phyloP scores from a whole-genome alignment of 2,113 vertebrate species.

The Neogobius melanostomus region DNA sequence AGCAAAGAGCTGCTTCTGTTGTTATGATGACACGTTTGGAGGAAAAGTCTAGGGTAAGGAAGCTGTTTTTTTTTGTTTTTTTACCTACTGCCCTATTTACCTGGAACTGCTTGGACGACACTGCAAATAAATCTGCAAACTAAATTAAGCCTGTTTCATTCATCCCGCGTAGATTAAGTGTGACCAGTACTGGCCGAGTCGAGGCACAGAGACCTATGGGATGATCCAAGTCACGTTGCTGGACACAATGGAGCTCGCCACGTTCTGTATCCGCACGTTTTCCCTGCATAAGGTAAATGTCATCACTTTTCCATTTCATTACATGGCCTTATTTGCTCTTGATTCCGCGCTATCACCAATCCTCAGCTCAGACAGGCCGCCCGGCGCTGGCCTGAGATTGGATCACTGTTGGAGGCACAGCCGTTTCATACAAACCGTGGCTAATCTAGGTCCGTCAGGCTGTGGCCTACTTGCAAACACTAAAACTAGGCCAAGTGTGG shows the following conservation, averaged over 20 bases:
- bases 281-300: conserved; percentile 90
- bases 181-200: conserved; percentile 96
- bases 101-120: not conserved
- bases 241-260: conserved; percentile 93
- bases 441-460: conserved; percentile 58
- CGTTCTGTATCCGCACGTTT: conserved; percentile 90
- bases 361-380: conserved; percentile 51
- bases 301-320: not conserved
- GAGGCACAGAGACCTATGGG: conserved; percentile 91
- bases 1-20: conserved; percentile 91
- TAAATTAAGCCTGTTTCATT: not conserved
- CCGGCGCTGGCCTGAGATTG: conserved; percentile 51
- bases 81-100: conserved; percentile 24
- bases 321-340: not conserved
- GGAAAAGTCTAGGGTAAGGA: conserved; percentile 89
- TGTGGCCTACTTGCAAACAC: conserved; percentile 66
- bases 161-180: conserved; percentile 86
- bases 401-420: conserved; percentile 59
- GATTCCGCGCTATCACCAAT: conserved; percentile 18
- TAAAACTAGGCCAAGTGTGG: conserved; percentile 66
- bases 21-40: conserved; percentile 99
- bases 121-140: not conserved
- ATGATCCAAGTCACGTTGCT: conserved; percentile 91
- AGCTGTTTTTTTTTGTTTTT: not conserved
- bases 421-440: conserved; percentile 43